Evolutionary conservation across 2,113 vertebrate species (phyloP), one percentile per base, ranked within the genome.

Genomic region (Oryzias javanicus): DNA sequence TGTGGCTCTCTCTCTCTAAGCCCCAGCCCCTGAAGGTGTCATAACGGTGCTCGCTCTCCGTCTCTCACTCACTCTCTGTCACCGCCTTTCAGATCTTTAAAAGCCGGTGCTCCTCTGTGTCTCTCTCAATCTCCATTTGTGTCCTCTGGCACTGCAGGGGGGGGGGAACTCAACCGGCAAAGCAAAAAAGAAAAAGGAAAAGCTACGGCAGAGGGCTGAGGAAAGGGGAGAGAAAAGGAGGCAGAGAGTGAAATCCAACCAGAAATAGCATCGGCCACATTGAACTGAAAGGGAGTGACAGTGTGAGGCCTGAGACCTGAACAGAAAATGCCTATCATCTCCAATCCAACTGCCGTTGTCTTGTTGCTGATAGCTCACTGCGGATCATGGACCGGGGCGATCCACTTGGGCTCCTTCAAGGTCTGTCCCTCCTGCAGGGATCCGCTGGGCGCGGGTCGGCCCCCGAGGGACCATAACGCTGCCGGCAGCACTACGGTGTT

Each of bases 11-110:
- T 79, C 77, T 81, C 75, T 74, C 76, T 79, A 72, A 91, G 88
- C 91, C 85, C 90, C 91, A 89, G 83, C 91, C 91, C 90, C 89
- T 92, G 85, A 88, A 91, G 88, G 88, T 92, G 90, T 92, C 87
- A 92, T 90, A 91, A 88, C 88, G 86, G 86, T 84, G 64, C 84
- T 86, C 86, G 87, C 88, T 80, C 84, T 81, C 68, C 56, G 75
- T 49, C 72, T 65, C 72, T 67, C 79, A 61, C 88, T 82, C 81
- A 24, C 84, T 78, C 89, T 86, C 87, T 89, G 82, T 90, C 91
- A 88, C 90, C 81, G 85, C 87, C 89, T 91, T 89, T 89, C 89
- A 91, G 82, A 91, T 91, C 86, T 92, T 92, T 91, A 91, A 91
- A 91, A 91, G 90, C 90, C 72, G 86, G 88, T 89, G 88, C 88